Evolutionary conservation across 2,888 invertebrate species (phyloP).

Genomic region (Pimpla rufipes): DNA sequence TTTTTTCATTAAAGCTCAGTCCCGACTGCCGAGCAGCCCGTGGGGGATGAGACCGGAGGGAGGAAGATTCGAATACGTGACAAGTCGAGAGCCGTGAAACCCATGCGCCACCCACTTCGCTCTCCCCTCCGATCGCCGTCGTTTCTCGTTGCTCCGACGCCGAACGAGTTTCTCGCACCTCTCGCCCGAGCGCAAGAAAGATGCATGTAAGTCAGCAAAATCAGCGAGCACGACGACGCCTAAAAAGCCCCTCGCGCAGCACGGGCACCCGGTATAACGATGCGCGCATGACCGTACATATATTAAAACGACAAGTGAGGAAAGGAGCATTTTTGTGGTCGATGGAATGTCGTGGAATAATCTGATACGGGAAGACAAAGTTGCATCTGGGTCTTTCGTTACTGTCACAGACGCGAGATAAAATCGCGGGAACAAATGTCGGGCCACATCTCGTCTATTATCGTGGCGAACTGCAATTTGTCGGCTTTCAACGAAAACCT

Average conservation of each 20-base stretch:
- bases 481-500: background rate
- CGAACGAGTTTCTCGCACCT: slow-evolving; percentile 15
- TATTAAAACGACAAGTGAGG: slow-evolving; percentile 61
- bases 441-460: too few species aligned
- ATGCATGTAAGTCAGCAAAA: background rate
- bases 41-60: background rate
- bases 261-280: slow-evolving; percentile 64
- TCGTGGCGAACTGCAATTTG: too few species aligned
- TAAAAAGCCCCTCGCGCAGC: slow-evolving; percentile 61
- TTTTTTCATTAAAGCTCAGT: slow-evolving; percentile 30
- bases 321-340: slow-evolving; percentile 15
- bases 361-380: background rate
- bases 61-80: slow-evolving; percentile 44
- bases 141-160: background rate
- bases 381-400: slow-evolving; percentile 7
- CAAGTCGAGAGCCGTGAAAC: slow-evolving; percentile 30
- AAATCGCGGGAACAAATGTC: slow-evolving; percentile 4
- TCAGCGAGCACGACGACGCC: slow-evolving; percentile 26
- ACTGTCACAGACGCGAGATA: background rate
- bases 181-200: slow-evolving; percentile 8
- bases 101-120: slow-evolving; percentile 12
- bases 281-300: slow-evolving; percentile 73
- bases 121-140: background rate
- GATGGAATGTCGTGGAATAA: slow-evolving; percentile 22
- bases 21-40: background rate